A percentile compares a stretch with the other conserved stretches of the same genome.
Evolutionary conservation across 1,140 invertebrate genomes (phyloP).

Genomic region (Pogonomyrmex californicus): DNA sequence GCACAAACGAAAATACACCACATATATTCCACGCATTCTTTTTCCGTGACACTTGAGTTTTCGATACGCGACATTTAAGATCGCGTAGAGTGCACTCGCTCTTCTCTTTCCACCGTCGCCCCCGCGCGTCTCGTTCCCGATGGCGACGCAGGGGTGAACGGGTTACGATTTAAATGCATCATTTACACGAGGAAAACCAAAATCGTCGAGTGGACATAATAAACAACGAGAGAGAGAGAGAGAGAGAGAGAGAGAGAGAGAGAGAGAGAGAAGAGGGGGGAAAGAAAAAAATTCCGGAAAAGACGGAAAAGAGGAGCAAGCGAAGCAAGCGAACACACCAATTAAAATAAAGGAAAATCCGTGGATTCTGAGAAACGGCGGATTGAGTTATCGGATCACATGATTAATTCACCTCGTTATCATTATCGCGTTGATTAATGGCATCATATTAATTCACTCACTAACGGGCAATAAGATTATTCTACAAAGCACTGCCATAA

Average conservation of each 20-base stretch:
- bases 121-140: slow-evolving; percentile 8
- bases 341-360: neutral
- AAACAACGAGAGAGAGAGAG: neutral
- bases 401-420: slow-evolving; percentile 29
- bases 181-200: neutral
- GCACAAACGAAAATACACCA: neutral
- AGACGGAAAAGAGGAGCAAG: slow-evolving; percentile 3
- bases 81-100: slow-evolving; percentile 37
- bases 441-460: slow-evolving; percentile 73
- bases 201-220: neutral
- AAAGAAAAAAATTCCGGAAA: neutral
- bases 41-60: slow-evolving; percentile 17
- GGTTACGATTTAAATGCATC: neutral
- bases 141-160: neutral
- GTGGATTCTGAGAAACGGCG: slow-evolving; percentile 13
- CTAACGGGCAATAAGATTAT: slow-evolving; percentile 83
- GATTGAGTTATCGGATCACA: slow-evolving; percentile 39
- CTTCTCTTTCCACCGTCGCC: slow-evolving; percentile 47
- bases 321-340: slow-evolving; percentile 9
- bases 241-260: too few relatives aligned
- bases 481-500: slow-evolving; percentile 85
- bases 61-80: neutral
- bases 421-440: slow-evolving; percentile 58
- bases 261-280: neutral
- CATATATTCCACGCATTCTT: slow-evolving; percentile 12